Conservation (phyloP, 2,888 invertebrate species). For the Drosophila barbarae region DNA sequence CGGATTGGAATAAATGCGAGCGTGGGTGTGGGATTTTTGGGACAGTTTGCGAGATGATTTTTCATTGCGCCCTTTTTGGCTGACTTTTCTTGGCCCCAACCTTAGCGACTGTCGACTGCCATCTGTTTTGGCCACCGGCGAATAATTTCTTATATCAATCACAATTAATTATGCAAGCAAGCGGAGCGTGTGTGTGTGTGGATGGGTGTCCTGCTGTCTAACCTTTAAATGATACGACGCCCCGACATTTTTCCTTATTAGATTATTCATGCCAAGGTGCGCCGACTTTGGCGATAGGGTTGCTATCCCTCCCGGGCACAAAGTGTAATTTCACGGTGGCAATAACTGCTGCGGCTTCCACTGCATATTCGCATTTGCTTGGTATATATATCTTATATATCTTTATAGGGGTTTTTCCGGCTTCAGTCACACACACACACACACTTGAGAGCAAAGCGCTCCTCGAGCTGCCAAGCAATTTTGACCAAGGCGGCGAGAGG, state of each 20-base stretch:
- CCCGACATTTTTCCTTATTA: conserved; percentile 65
- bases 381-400: conserved; percentile 22
- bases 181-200: conserved; percentile 13
- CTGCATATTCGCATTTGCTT: conserved; percentile 7
- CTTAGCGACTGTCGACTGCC: conserved; percentile 30
- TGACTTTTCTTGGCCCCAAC: conserved; percentile 19
- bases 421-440: conserved; percentile 8
- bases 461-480: conserved; percentile 26
- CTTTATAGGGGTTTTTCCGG: conserved; percentile 39
- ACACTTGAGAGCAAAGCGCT: conserved; percentile 60
- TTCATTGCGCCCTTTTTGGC: conserved; percentile 60
- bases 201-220: not conserved
- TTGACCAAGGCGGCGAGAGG: conserved; percentile 22
- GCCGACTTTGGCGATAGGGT: conserved; percentile 25
- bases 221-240: conserved; percentile 55
- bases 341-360: conserved; percentile 23
- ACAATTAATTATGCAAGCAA: conserved; percentile 70
- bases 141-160: conserved; percentile 75
- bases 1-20: conserved; percentile 32
- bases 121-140: conserved; percentile 66
- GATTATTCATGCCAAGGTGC: conserved; percentile 64
- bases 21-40: conserved; percentile 47
- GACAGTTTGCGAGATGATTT: conserved; percentile 73
- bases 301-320: conserved; percentile 45
- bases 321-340: conserved; percentile 66